Conservation (phyloP, 2,797 vertebrate genomes). For the Pitangus sulphuratus region DNA sequence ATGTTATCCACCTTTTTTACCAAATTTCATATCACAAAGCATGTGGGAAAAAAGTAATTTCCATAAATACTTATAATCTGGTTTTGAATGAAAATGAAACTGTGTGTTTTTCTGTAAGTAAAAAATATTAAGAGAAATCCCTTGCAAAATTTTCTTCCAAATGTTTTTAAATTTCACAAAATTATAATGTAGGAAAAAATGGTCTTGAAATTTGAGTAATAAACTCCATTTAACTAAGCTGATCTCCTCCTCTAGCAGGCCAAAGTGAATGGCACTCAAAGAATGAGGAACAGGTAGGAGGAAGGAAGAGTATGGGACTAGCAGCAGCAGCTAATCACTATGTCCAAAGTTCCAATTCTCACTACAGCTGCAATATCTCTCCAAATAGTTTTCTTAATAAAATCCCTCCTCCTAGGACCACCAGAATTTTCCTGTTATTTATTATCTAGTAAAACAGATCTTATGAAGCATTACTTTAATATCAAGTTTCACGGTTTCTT, state of each 20-base stretch:
- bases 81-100: neutral
- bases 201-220: neutral
- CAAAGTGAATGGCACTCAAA: neutral
- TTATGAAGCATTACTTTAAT: constrained; percentile 53
- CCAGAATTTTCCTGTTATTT: constrained; percentile 13
- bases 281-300: neutral
- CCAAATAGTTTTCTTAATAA: constrained; percentile 22
- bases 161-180: neutral
- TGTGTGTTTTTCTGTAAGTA: neutral
- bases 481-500: neutral
- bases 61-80: neutral
- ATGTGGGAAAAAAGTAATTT: neutral
- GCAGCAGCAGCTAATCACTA: neutral
- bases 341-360: neutral
- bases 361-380: neutral
- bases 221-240: neutral
- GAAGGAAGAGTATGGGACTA: neutral
- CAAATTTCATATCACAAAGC: neutral
- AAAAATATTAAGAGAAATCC: neutral
- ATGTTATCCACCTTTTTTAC: neutral
- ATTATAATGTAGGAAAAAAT: neutral
- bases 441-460: neutral
- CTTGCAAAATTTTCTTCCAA: neutral
- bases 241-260: neutral
- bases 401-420: neutral